Evolutionary conservation across 2,888 invertebrate genomes (phyloP), one percentile per base, ranked within the genome.

Genomic region (Tenthredo mesomela): DNA sequence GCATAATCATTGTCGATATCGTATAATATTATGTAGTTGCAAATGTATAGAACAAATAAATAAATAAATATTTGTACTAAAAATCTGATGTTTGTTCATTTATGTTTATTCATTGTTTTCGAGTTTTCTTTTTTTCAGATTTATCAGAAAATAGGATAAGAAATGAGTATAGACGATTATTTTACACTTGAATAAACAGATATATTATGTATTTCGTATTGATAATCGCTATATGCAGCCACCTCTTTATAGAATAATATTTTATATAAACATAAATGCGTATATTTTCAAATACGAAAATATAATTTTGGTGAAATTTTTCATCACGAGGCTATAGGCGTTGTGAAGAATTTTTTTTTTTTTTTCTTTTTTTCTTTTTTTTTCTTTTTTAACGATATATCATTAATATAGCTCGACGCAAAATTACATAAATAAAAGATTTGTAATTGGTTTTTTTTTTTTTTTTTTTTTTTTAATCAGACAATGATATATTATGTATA

Each of bases 221-320:
- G 70, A 71, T 73, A 29, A 50, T 21, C 29, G 4, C 84, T 85
- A 54, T 54, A 54, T 25, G 67, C 67, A 86, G 87, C 87, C 86
- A n/a, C 47, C 80, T 87, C 86, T 85, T 83, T 86, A 87, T 84
- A 88, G 86, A 87, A 86, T 87, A 85, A 61, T 80, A 61, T 77
- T 25, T 5, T 77, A 58, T 65, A 88, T 86, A 88, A 88, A 88
- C 88, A 86, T 87, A 88, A 88, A 88, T 88, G 88, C 88, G 86
- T 86, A 87, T 87, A 87, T 86, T 87, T 88, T 86, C 86, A 84
- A 85, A 87, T 88, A 88, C 86, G 88, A 88, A 88, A 88, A 88
- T 88, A 88, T 87, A 87, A 87, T 86, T 86, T 87, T 85, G 84
- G 83, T 84, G 84, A 84, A 85, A 84, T 78, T 70, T 82, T 86